These are phyloP conservation scores for Gallinago solitaria DNA, from an alignment of 2,797 vertebrate species.

Conservation along the genomic window DNA sequence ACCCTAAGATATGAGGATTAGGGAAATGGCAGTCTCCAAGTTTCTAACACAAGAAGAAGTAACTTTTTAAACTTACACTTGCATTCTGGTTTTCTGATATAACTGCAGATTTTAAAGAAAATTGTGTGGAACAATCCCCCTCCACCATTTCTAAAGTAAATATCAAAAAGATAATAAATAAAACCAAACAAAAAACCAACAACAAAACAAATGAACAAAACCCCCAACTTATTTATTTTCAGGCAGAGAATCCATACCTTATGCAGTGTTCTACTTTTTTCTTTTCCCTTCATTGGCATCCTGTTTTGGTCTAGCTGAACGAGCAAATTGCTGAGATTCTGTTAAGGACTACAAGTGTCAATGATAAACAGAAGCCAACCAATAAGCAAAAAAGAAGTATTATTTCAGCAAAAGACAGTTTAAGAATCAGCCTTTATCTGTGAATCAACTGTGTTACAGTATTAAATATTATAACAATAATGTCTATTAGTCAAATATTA, in stretches of 20 bases:
- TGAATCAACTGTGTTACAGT: neutral
- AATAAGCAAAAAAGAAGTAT: neutral
- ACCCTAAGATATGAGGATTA: neutral
- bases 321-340: constrained; percentile 90
- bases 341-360: constrained; percentile 80
- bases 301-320: constrained; percentile 93
- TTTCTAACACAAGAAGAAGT: neutral
- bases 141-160: neutral
- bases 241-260: constrained; percentile 70
- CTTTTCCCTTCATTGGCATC: constrained; percentile 83
- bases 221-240: neutral
- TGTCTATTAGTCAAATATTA: neutral
- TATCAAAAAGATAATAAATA: neutral
- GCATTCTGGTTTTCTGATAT: neutral
- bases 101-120: neutral
- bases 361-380: neutral
- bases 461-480: neutral
- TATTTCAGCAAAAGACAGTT: neutral
- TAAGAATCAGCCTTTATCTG: neutral
- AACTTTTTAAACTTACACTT: neutral
- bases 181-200: neutral
- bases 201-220: neutral
- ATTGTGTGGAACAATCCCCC: neutral
- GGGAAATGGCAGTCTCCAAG: rapidly evolving
- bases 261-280: constrained; percentile 41